These are phyloP conservation scores for Crotophaga sulcirostris DNA, from an alignment of 2,113 vertebrate species.

Conservation along the genomic window DNA sequence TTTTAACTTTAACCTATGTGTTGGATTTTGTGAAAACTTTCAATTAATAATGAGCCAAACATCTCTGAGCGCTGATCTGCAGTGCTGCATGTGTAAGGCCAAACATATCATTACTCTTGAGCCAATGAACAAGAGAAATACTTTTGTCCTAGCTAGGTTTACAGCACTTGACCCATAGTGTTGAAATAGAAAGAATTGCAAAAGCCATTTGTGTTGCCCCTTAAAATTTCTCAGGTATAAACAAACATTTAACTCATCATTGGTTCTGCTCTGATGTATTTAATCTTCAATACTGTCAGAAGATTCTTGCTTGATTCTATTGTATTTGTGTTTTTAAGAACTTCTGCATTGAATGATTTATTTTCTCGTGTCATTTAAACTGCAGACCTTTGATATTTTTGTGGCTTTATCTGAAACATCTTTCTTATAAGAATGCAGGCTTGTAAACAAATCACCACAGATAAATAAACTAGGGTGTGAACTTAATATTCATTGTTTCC, in stretches of 20 bases:
- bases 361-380: not conserved
- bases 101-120: not conserved
- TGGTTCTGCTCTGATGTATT: not conserved
- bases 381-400: not conserved
- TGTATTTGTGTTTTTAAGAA: not conserved
- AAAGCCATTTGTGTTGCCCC: constrained; percentile 10
- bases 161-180: not conserved
- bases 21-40: not conserved
- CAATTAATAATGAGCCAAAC: not conserved
- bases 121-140: not conserved
- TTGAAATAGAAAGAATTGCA: constrained; percentile 34
- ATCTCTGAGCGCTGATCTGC: not conserved
- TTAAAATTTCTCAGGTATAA: not conserved
- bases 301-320: not conserved
- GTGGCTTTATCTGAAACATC: not conserved
- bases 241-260: not conserved
- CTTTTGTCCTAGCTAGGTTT: not conserved
- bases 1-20: not conserved
- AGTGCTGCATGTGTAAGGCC: not conserved
- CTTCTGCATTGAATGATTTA: not conserved
- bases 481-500: not conserved
- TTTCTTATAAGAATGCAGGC: not conserved
- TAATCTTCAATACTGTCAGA: not conserved
- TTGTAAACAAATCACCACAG: not conserved
- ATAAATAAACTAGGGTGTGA: not conserved